Conservation (phyloP, 2,797 vertebrate genomes). For the Myotis findleyi region DNA sequence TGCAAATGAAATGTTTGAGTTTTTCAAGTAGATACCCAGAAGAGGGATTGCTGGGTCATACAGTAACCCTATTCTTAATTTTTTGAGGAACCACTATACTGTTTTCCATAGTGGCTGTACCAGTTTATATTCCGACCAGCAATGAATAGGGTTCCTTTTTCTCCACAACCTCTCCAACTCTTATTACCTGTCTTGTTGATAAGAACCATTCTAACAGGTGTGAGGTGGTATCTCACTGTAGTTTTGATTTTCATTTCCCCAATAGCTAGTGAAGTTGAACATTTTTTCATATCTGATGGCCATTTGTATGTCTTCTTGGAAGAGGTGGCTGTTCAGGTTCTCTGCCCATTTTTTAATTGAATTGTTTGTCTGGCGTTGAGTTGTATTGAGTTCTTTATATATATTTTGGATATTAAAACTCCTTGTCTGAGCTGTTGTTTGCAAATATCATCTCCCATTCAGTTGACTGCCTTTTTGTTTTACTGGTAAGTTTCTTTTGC, state of each 20-base stretch:
- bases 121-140: not conserved
- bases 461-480: not conserved
- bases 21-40: not conserved
- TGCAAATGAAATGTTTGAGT: not conserved
- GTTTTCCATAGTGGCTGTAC: not conserved
- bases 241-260: not conserved
- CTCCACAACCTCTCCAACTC: not conserved
- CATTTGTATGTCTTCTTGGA: not conserved
- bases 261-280: not conserved
- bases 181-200: not conserved
- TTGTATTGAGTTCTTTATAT: not conserved
- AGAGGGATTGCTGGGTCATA: not conserved
- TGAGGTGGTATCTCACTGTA: not conserved
- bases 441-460: not conserved
- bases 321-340: not conserved
- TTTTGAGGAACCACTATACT: not conserved
- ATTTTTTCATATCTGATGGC: not conserved
- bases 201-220: not conserved
- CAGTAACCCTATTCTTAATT: not conserved
- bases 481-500: not conserved
- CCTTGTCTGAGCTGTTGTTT: not conserved
- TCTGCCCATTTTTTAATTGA: not conserved
- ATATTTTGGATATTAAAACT: not conserved
- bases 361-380: not conserved
- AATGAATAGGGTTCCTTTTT: not conserved